Evolutionary conservation across 2,113 vertebrate genomes (phyloP).

Genomic region (Oncorhynchus masou): DNA sequence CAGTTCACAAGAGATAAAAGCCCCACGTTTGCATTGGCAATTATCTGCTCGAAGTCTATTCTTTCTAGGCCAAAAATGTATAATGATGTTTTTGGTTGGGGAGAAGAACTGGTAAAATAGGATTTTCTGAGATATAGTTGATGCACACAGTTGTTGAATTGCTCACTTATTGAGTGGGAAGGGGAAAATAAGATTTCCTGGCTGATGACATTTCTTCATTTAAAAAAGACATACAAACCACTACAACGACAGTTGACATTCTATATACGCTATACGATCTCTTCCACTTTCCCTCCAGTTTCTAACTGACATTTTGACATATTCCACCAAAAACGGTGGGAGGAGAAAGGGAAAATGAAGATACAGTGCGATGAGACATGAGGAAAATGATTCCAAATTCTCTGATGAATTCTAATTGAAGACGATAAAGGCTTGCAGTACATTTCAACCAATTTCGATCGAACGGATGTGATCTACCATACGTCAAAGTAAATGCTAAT

Average conservation of each 20-base stretch:
- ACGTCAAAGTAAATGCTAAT: too few relatives aligned
- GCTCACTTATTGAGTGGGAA: constrained; percentile 29
- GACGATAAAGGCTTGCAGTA: too few relatives aligned
- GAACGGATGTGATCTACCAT: too few relatives aligned
- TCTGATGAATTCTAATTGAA: too few relatives aligned
- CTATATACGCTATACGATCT: background rate
- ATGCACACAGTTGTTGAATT: constrained; percentile 23
- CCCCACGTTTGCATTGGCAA: constrained; percentile 41
- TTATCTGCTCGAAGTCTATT: too few relatives aligned
- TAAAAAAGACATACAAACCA: constrained; percentile 8
- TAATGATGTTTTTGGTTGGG: constrained; percentile 31
- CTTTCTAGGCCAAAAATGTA: too few relatives aligned
- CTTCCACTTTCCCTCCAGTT: background rate
- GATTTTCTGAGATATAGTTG: constrained; percentile 13
- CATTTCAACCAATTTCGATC: too few relatives aligned
- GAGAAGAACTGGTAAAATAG: constrained; percentile 34
- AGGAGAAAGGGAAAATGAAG: too few relatives aligned
- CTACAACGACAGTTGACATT: background rate
- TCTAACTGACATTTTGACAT: too few relatives aligned
- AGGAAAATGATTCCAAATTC: too few relatives aligned
- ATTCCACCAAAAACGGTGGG: too few relatives aligned
- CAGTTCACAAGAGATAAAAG: constrained; percentile 20
- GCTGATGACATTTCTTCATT: constrained; percentile 52
- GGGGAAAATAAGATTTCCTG: constrained; percentile 15
- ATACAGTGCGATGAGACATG: too few relatives aligned